phyloP scores from a whole-genome alignment of 2,888 invertebrate species.

The Meiosimyza platycephala region DNA sequence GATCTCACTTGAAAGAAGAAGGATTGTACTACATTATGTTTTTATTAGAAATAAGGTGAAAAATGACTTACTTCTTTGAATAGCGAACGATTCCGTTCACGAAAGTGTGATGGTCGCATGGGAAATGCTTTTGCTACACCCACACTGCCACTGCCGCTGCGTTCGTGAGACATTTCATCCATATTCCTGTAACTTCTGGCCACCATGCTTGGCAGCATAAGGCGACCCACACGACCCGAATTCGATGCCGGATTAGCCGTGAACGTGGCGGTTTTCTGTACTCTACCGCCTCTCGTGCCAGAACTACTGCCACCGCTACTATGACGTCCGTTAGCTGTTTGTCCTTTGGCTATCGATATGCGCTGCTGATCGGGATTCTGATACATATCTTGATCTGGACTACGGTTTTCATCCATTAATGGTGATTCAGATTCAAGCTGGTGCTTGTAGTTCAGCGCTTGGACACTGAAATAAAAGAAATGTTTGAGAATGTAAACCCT shows the following conservation, averaged over 20 bases:
- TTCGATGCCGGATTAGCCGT: conserved; percentile 41
- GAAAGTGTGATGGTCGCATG: conserved; percentile 58
- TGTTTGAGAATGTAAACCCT: too few relatives aligned
- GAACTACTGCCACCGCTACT: background rate
- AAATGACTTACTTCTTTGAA: conserved; percentile 55
- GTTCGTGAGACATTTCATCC: conserved; percentile 18
- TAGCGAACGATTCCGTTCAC: conserved; percentile 62
- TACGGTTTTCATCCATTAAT: conserved; percentile 59
- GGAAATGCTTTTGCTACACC: conserved; percentile 54
- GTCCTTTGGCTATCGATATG: conserved; percentile 9
- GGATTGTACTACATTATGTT: too few relatives aligned
- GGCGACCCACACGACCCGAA: conserved; percentile 43
- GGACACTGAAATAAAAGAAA: conserved; percentile 18
- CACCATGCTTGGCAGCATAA: conserved; percentile 44
- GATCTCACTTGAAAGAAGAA: too few relatives aligned
- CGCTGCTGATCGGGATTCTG: conserved; percentile 36
- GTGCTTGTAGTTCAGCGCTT: conserved; percentile 43
- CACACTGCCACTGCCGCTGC: conserved; percentile 28
- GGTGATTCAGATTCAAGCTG: conserved; percentile 46
- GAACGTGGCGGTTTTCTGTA: conserved; percentile 32
- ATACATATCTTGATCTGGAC: conserved; percentile 51
- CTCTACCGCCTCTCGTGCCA: background rate
- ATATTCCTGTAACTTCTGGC: conserved; percentile 17
- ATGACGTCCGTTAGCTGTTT: background rate
- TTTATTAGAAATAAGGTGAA: too few relatives aligned